Evolutionary conservation across 37 sponge, comb jelly and placozoan genomes (phyloP).

Genomic region (Lycopodina hypogea): DNA sequence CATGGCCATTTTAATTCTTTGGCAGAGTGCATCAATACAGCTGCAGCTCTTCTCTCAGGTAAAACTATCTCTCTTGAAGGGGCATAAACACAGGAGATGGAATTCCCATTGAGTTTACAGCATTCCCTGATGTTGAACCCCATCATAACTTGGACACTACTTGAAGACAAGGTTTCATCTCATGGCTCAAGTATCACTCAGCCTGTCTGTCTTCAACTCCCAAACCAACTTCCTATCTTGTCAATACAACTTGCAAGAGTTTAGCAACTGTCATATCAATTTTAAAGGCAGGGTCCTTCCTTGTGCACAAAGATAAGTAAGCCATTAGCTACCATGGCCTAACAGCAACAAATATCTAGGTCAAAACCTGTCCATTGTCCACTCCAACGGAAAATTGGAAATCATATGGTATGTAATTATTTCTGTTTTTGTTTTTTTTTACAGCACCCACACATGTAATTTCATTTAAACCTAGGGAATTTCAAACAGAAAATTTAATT

Average conservation of each 20-base stretch:
- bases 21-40: too few relatives aligned
- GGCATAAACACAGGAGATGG: neutral
- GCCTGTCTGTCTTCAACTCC: neutral
- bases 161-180: neutral
- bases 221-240: neutral
- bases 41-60: neutral
- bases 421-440: neutral
- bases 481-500: neutral
- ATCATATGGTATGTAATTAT: neutral
- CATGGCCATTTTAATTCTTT: neutral
- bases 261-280: neutral
- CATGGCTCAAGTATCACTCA: neutral
- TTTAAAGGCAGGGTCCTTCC: neutral
- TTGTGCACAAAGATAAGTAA: neutral
- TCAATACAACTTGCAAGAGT: neutral
- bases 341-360: neutral
- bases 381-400: neutral
- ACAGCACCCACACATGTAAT: neutral
- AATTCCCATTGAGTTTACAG: neutral
- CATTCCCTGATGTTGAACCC: neutral
- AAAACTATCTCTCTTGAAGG: neutral
- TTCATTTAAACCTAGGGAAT: neutral
- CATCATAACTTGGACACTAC: neutral
- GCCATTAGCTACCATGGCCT: neutral
- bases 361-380: too few relatives aligned